Percentiles rank a stretch among this genome's conserved stretches.
These are phyloP conservation scores for Drymodes brunneopygia DNA, from an alignment of 2,113 vertebrate genomes.

Conservation along the genomic window DNA sequence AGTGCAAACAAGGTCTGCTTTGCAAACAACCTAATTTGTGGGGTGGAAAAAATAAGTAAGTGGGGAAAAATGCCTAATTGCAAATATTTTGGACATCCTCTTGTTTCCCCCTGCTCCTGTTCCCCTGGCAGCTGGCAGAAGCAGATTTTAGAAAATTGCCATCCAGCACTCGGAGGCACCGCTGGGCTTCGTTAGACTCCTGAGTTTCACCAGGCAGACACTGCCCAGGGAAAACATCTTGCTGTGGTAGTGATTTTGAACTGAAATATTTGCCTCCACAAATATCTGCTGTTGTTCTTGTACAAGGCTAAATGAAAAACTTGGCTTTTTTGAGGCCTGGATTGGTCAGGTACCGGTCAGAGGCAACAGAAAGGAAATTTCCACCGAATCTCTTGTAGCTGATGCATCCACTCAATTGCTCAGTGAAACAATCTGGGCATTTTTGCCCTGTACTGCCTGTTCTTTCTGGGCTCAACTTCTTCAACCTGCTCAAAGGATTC, in stretches of 20 bases:
- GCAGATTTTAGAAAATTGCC: not conserved
- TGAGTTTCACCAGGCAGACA: not conserved
- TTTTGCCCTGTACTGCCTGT: not conserved
- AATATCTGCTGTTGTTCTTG: not conserved
- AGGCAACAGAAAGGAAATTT: not conserved
- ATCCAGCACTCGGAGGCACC: not conserved
- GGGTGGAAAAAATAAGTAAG: not conserved
- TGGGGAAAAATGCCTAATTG: not conserved
- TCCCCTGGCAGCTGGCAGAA: not conserved
- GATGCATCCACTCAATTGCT: not conserved
- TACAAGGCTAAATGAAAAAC: not conserved
- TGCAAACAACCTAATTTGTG: not conserved
- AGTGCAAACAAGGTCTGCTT: not conserved
- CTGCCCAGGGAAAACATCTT: not conserved
- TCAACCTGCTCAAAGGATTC: not conserved
- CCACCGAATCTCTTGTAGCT: not conserved
- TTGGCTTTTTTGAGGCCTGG: not conserved
- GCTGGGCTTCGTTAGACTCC: not conserved
- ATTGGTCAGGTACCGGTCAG: not conserved
- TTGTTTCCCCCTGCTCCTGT: not conserved
- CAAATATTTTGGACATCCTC: not conserved
- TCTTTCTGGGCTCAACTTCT: not conserved
- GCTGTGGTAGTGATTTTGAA: not conserved
- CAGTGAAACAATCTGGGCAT: not conserved
- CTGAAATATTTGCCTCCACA: not conserved